Evolutionary conservation across 2,797 vertebrate genomes (phyloP).

Genomic region (Limnodromus scolopaceus): DNA sequence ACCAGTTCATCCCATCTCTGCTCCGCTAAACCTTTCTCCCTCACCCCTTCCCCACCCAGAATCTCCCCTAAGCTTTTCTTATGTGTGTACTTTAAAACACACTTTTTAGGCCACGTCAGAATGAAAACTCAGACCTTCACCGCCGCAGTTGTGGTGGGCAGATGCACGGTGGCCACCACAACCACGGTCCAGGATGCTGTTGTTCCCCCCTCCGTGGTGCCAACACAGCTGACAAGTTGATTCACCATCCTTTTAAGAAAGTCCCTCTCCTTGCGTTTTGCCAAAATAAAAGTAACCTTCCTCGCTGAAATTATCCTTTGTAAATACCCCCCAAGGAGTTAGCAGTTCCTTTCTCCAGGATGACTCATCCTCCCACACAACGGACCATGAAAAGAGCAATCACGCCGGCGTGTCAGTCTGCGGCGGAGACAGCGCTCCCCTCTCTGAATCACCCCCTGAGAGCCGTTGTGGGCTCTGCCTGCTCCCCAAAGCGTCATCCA

Average conservation of each 20-base stretch:
- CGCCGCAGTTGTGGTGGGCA: neutral
- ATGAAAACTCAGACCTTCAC: neutral
- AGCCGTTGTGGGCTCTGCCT: neutral
- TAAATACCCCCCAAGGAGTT: constrained; percentile 51
- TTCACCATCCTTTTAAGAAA: neutral
- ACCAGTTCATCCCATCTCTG: neutral
- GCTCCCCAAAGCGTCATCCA: neutral
- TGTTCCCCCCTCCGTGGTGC: neutral
- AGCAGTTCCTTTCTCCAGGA: constrained; percentile 17
- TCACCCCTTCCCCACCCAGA: neutral
- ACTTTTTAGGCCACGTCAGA: neutral
- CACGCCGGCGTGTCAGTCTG: neutral
- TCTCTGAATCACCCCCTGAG: neutral
- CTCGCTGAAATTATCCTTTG: neutral
- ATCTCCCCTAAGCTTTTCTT: neutral
- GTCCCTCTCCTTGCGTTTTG: neutral
- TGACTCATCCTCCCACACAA: constrained; percentile 53
- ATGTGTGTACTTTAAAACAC: fast-evolving
- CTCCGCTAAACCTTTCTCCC: neutral
- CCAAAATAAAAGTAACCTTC: constrained; percentile 20
- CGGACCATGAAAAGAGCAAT: constrained; percentile 34
- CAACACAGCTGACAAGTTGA: neutral
- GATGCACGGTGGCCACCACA: neutral
- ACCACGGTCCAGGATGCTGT: fast-evolving
- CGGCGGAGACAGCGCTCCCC: neutral